Base-by-base conservation (phyloP, 2,888 invertebrate species). In the Ectobius pallidus region DNA sequence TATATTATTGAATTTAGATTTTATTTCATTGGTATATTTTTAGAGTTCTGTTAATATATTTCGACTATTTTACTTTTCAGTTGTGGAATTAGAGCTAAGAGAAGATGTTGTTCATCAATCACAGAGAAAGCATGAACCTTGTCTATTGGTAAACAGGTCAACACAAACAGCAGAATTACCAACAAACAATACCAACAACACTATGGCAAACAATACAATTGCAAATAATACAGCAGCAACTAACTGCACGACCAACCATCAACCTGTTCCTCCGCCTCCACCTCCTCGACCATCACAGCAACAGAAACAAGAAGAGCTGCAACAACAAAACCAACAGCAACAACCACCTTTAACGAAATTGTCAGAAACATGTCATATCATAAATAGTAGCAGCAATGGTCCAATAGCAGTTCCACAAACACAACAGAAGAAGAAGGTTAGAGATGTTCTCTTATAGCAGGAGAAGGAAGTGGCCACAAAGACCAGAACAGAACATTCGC, bases 51-150 rank as follows among this genome's bases (percentile, higher is more conserved):
- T n/a, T n/a, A n/a, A n/a, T n/a, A n/a, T n/a, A n/a, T n/a, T n/a
- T n/a, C n/a, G n/a, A n/a, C n/a, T n/a, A n/a, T n/a, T 65, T 65
- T 20, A 14, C 14, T 62, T 1, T 22, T 0, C 62, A 74, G 74
- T 72, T 6, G 71, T 72, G 20, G 72, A 70, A n/a, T 34, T 74
- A 18, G 74, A 74, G 42, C 61, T 74, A 20, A 62, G 74, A 20
- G 72, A 74, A 18, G 74, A 72, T 27, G 46, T 72, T 0, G 46
- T 74, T 7, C 74, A 74, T 42, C 74, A 74, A 20, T 34, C 61
- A 39, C 69, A 71, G 20, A 39, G 42, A 20, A 34, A 34, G 30
- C 39, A 46, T 3, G 39, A 32, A 16, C 32, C 39, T 16, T 49
- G 49, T 20, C 34, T 69, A 11, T 30, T 74, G 4, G 74, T 71